Evolutionary conservation across 2,113 vertebrate species (phyloP), one percentile per base, ranked within the genome.

Genomic region (Felis chaus): DNA sequence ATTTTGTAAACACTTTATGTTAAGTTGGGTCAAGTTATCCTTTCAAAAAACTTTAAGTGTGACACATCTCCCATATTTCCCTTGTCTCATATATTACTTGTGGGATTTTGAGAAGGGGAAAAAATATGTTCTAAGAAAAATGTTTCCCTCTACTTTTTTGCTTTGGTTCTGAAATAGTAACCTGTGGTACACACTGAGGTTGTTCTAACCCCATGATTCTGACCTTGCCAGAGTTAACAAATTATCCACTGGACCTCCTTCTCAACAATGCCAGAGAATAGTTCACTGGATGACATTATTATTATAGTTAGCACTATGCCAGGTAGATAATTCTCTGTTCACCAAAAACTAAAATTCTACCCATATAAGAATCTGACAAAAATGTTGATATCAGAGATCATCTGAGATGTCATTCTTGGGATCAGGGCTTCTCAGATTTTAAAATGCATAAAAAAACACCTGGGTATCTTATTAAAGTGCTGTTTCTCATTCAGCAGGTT

Each of bases 101-200:
- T 36, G 69, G 71, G 50, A 95, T 92, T 90, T 74, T 96, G 74
- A 94, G 81, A 97, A 78, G 57, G 53, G n/a, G 1, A 0, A 16
- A 74, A 45, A 88, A 93, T 61, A 74, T 61, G 3, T 94, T 91
- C 92, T 74, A 94, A 96, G 86, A 94, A 88, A 88, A 80, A 89
- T 80, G 18, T 86, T 95, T 93, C 63, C 27, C 69, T 93, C 71
- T 76, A 3, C 29, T 61, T 84, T 80, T 71, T 82, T 41, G 31
- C 80, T 82, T 82, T 84, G 55, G 81, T 83, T 96, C 94, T 89
- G 55, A 95, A 91, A 93, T 14, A 93, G 66, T 80, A 94, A 80
- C 21, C 50, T 33, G 15, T n/a, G 41, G 50, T 39, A 10, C n/a
- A 27, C 50, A 65, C 33, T n/a, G 66, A 74, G 16, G 3, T 68